Conservation (phyloP, 1,140 invertebrate genomes). For the Leptopilina boulardi region DNA sequence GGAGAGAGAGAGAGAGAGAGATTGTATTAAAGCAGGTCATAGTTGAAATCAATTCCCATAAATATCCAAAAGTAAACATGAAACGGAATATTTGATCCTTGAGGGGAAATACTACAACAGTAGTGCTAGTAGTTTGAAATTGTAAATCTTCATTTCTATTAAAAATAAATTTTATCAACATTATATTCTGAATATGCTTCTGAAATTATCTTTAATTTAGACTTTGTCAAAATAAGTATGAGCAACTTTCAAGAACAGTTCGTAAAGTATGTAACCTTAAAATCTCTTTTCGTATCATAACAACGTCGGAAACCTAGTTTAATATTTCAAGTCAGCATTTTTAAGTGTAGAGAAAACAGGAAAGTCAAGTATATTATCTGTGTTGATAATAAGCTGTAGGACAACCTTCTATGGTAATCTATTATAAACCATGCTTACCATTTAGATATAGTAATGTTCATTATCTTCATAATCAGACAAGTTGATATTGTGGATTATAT, state of each 20-base stretch:
- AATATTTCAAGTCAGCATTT: constrained; percentile 7
- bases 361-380: neutral
- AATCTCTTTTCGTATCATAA: constrained; percentile 1
- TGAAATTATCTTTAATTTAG: too few relatives aligned
- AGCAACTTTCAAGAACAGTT: neutral
- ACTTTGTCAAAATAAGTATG: too few relatives aligned
- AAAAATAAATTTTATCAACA: too few relatives aligned
- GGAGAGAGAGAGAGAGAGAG: neutral
- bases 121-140: too few relatives aligned
- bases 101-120: neutral
- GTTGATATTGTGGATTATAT: constrained; percentile 13
- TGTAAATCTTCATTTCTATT: too few relatives aligned
- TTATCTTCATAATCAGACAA: constrained; percentile 3
- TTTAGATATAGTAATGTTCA: neutral
- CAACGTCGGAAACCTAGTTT: constrained; percentile 8
- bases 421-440: neutral
- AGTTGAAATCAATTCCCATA: constrained; percentile 10
- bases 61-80: constrained; percentile 17
- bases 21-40: constrained; percentile 14
- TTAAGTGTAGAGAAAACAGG: constrained; percentile 9
- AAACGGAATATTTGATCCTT: constrained; percentile 1
- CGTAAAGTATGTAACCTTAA: constrained; percentile 10
- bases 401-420: constrained; percentile 4
- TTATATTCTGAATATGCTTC: too few relatives aligned
- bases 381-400: constrained; percentile 13